Conservation (phyloP, 2,113 vertebrate species). For the Scatophagus argus region DNA sequence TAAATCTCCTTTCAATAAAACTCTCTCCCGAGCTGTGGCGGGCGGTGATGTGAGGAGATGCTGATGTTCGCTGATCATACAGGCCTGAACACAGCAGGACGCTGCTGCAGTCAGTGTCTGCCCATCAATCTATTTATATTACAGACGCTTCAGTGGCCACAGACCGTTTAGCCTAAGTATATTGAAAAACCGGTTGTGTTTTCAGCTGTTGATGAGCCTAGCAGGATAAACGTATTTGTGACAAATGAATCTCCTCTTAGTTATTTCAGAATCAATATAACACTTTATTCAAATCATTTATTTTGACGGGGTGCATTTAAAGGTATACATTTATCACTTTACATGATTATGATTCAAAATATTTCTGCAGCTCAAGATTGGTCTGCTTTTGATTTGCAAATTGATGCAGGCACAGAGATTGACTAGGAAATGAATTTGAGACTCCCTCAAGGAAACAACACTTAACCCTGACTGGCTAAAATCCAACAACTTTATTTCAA, state of each 20-base stretch:
- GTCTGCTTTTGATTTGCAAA: background rate
- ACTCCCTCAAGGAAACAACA: background rate
- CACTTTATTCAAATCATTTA: constrained; percentile 20
- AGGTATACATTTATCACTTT: background rate
- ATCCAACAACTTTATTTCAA: background rate
- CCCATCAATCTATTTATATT: constrained; percentile 24
- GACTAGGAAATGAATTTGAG: background rate
- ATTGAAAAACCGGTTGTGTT: constrained; percentile 42
- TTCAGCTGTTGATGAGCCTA: background rate
- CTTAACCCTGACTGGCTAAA: background rate
- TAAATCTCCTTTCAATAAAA: constrained; percentile 77
- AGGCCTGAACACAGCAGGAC: constrained; percentile 39
- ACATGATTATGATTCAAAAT: background rate
- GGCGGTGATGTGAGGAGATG: constrained; percentile 33
- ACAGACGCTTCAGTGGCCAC: background rate
- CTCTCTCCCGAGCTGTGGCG: constrained; percentile 24
- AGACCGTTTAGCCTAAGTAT: constrained; percentile 6
- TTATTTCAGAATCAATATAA: constrained; percentile 22
- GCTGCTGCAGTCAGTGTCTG: constrained; percentile 7
- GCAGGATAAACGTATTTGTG: background rate
- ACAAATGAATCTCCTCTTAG: background rate
- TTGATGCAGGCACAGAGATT: background rate
- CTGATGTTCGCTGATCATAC: constrained; percentile 62
- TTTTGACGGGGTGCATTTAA: background rate
- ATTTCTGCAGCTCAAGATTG: background rate